phyloP scores from a whole-genome alignment of 2,888 invertebrate species.

The Encarsia formosa region DNA sequence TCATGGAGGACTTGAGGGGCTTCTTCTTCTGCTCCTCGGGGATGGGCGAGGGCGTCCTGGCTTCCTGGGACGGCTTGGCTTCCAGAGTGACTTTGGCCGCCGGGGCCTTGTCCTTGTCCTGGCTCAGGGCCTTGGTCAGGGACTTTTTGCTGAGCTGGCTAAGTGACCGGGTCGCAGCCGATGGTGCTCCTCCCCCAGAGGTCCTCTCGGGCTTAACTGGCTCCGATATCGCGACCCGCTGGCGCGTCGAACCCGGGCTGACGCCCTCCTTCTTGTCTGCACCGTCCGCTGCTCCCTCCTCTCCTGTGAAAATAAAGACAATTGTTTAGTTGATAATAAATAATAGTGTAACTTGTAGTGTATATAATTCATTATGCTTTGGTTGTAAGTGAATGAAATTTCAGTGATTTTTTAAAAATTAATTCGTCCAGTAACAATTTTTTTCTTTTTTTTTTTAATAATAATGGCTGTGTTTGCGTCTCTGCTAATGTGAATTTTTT shows the following conservation, averaged over 20 bases:
- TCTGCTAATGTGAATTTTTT: no score
- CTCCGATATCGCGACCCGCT: conserved; percentile 16
- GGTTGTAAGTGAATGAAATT: no score
- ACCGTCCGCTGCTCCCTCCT: background rate
- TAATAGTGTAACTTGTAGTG: no score
- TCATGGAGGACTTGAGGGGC: background rate
- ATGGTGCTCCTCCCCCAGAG: conserved; percentile 5
- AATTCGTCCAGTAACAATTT: no score
- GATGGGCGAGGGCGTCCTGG: conserved; percentile 57
- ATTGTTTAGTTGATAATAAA: no score
- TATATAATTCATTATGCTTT: no score
- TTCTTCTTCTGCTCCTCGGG: conserved; percentile 52
- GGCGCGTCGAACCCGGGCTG: background rate
- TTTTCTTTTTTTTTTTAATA: no score
- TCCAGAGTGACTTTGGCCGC: conserved; percentile 12
- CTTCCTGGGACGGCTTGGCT: conserved; percentile 22
- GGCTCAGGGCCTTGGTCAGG: conserved; percentile 17
- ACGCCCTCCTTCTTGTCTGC: background rate
- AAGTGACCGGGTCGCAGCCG: conserved; percentile 20
- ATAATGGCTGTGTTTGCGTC: no score
- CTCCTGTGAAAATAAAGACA: no score
- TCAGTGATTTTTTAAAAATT: no score
- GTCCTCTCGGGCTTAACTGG: conserved; percentile 20
- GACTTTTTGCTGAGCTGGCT: conserved; percentile 17
- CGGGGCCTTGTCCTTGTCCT: conserved; percentile 33